These are phyloP conservation scores for Branchinecta lindahli DNA, from an alignment of 1,140 invertebrate species.

Conservation along the genomic window DNA sequence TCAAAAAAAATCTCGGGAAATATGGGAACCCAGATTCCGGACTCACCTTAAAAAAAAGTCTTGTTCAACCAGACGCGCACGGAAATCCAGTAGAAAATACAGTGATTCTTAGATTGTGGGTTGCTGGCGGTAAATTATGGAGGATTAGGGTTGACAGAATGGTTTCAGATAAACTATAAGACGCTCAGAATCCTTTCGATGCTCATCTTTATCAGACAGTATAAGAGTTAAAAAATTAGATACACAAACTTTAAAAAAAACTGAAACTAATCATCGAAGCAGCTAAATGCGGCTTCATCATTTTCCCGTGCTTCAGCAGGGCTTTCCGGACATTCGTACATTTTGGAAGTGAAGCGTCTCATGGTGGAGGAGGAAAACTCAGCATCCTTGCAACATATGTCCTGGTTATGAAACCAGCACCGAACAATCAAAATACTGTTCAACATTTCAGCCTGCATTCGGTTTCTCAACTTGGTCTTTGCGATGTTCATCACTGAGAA, in stretches of 20 bases:
- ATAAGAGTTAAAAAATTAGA: constrained; percentile 6
- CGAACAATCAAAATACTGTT: constrained; percentile 9
- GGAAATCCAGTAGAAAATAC: too few species aligned
- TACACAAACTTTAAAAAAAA: not conserved
- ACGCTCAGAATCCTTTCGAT: constrained; percentile 1
- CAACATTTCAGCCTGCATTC: constrained; percentile 4
- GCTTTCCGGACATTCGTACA: constrained; percentile 8
- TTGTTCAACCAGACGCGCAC: too few species aligned
- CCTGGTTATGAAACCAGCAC: constrained; percentile 4
- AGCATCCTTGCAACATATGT: constrained; percentile 8
- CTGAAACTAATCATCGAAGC: not conserved
- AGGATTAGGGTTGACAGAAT: not conserved
- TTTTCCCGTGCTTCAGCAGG: not conserved
- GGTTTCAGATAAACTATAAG: constrained; percentile 1
- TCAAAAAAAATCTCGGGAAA: too few species aligned
- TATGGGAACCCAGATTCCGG: too few species aligned
- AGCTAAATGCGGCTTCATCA: not conserved
- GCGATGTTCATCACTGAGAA: constrained; percentile 5
- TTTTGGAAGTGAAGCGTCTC: constrained; percentile 1
- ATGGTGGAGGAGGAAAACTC: not conserved
- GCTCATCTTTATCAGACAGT: not conserved
- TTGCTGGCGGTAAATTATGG: not conserved
- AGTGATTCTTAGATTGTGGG: not conserved
- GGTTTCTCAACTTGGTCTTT: constrained; percentile 1
- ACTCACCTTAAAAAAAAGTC: too few species aligned